phyloP scores from a whole-genome alignment of 2,888 invertebrate species.

The Selenia dentaria region DNA sequence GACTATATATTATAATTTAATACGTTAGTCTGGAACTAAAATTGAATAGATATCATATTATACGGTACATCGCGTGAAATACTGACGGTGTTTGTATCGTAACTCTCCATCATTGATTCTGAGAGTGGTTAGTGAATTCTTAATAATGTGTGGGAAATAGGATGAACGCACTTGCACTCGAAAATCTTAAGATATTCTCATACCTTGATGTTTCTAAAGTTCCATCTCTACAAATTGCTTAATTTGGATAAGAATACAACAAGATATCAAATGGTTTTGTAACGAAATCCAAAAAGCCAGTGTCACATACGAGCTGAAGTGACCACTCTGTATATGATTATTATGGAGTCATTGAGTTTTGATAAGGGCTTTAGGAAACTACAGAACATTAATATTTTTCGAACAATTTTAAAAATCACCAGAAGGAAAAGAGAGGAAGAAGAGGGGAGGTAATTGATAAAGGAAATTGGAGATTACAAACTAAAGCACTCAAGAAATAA shows the following conservation, averaged over 20 bases:
- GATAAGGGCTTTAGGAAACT: too few species aligned
- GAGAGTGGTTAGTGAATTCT: constrained; percentile 23
- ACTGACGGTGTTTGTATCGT: constrained; percentile 29
- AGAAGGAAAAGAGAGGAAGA: too few species aligned
- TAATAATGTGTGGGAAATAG: constrained; percentile 30
- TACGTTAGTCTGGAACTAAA: constrained; percentile 44
- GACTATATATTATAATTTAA: constrained; percentile 56
- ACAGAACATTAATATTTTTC: too few species aligned
- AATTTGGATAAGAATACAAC: constrained; percentile 6
- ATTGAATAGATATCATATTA: constrained; percentile 58
- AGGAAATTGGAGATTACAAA: too few species aligned
- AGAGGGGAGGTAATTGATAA: too few species aligned
- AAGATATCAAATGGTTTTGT: not conserved
- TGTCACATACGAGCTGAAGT: not conserved
- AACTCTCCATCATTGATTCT: constrained; percentile 26
- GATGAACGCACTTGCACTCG: not conserved
- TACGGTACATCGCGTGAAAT: constrained; percentile 32
- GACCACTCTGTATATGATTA: too few species aligned
- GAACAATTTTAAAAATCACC: too few species aligned
- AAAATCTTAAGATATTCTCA: constrained; percentile 16
- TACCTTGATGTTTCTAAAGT: constrained; percentile 9
- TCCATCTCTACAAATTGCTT: constrained; percentile 1
- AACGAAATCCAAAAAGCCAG: not conserved
- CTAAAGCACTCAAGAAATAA: too few species aligned
- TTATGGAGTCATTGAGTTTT: too few species aligned